Evolutionary conservation across 2,113 vertebrate genomes (phyloP).

Genomic region (Scopus umbretta): DNA sequence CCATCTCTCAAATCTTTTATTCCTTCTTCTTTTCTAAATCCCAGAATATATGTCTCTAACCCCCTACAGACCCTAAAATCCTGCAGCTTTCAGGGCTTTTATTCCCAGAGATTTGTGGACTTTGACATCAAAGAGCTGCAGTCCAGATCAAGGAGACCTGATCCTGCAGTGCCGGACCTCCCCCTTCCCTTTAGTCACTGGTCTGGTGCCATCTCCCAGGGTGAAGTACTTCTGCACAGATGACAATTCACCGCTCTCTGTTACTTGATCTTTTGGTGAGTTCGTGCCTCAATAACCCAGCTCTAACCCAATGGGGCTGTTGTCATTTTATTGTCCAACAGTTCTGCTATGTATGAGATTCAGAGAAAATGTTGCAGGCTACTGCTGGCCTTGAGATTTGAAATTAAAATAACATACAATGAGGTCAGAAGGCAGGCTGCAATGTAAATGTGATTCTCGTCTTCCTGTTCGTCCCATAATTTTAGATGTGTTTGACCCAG

Average conservation of each 20-base stretch:
- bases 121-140: not conserved
- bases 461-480: not conserved
- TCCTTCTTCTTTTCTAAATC: not conserved
- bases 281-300: not conserved
- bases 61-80: not conserved
- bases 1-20: not conserved
- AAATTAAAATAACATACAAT: not conserved
- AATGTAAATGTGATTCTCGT: not conserved
- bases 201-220: not conserved
- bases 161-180: not conserved
- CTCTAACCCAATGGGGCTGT: not conserved
- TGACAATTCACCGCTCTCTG: not conserved
- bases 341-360: not conserved
- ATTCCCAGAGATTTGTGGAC: not conserved
- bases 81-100: not conserved
- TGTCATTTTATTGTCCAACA: not conserved
- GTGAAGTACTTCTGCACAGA: not conserved
- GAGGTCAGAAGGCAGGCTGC: not conserved
- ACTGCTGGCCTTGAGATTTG: not conserved
- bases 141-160: not conserved
- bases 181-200: not conserved
- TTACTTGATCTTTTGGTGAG: not conserved
- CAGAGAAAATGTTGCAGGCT: not conserved
- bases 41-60: not conserved
- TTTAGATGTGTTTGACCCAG: not conserved